Evolutionary conservation across 2,888 invertebrate genomes (phyloP), one percentile per base, ranked within the genome.

Genomic region (Drosophila prolongata): DNA sequence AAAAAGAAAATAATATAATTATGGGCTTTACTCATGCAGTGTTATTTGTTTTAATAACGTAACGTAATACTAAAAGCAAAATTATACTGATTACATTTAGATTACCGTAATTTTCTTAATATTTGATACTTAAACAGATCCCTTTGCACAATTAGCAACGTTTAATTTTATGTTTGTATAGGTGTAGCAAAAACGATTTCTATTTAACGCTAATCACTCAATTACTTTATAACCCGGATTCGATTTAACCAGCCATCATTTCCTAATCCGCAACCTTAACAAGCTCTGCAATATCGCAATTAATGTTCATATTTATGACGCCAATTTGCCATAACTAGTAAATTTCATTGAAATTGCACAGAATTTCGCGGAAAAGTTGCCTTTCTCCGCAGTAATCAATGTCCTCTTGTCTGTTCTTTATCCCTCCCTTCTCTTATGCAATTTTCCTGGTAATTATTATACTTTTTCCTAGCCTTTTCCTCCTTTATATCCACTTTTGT

Each of bases 381-480:
- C 19, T 38, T 46, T 14, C 19, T 34, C 1, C 55, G 64, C 42
- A 11, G 49, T 35, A 80, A 72, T 84, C 74, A 68, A 46, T 56
- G 40, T 60, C 49, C 46, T 47, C 68, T 58, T 49, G 46, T 49
- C 38, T 46, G 14, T 49, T 49, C 68, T 55, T 42, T 19, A 13
- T 16, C 3, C 30, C 6, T 13, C n/a, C 3, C 16, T 10, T 65
- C 14, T 52, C 5, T 6, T 34, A 47, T 49, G 44, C 37, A 14
- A 19, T 54, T 66, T 35, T 43, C 24, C 43, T 24, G 34, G 44
- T 66, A 44, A 47, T 55, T 67, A 49, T 68, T 40, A 37, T 11
- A 6, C 49, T 35, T 27, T 60, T 54, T 52, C 42, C 43, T 11
- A 3, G 58, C 14, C 24, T 59, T 46, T 16, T n/a, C 44, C 27